Evolutionary conservation across 2,888 invertebrate species (phyloP).

Genomic region (Drosophila algonquin): DNA sequence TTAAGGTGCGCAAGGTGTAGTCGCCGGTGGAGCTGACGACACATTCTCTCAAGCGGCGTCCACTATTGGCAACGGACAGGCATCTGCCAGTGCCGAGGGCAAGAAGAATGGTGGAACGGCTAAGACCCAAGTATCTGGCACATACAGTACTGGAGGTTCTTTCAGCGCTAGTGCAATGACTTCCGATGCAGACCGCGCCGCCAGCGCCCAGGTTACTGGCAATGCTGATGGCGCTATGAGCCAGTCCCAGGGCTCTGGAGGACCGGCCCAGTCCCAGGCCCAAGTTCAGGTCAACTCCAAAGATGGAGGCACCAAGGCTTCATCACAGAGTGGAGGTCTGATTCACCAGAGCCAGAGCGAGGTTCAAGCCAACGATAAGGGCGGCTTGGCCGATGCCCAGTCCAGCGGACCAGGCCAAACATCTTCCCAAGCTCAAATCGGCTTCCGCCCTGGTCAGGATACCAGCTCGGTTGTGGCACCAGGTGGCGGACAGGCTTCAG

Average conservation of each 20-base stretch:
- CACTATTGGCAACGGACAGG: constrained; percentile 87
- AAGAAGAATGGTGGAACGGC: constrained; percentile 90
- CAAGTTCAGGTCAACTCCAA: constrained; percentile 90
- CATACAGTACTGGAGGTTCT: constrained; percentile 90
- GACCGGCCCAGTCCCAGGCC: constrained; percentile 90
- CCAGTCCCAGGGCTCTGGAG: constrained; percentile 90
- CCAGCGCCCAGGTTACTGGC: constrained; percentile 87
- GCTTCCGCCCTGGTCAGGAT: constrained; percentile 90
- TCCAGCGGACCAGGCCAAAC: constrained; percentile 93
- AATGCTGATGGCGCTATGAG: constrained; percentile 90
- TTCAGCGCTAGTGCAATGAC: constrained; percentile 93
- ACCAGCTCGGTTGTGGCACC: constrained; percentile 85
- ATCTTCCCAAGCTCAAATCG: constrained; percentile 94
- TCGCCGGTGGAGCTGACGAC: constrained; percentile 85
- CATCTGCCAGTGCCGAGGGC: constrained; percentile 91
- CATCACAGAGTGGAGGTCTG: constrained; percentile 90
- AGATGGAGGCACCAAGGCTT: constrained; percentile 90
- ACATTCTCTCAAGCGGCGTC: constrained; percentile 89
- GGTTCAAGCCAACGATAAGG: constrained; percentile 91
- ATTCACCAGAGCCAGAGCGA: constrained; percentile 88
- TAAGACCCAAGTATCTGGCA: constrained; percentile 92
- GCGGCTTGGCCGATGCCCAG: constrained; percentile 94
- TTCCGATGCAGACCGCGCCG: constrained; percentile 89
- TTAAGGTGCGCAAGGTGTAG: constrained; percentile 45
- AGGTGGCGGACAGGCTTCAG: constrained; percentile 90